These are phyloP conservation scores for Drosophila saltans DNA, from an alignment of 1,140 invertebrate genomes.

Conservation along the genomic window DNA sequence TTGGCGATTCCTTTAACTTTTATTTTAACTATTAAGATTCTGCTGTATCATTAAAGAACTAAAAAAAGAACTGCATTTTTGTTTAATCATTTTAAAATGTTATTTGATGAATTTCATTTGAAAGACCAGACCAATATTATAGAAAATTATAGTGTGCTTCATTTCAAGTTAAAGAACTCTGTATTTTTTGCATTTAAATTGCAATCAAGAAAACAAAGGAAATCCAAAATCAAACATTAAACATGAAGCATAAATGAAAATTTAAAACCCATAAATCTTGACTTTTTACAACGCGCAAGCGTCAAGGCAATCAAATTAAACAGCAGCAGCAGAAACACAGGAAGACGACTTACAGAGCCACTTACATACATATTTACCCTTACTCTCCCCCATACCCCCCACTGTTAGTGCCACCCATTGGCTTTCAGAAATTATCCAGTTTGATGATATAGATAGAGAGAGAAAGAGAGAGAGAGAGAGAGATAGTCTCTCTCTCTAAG, in stretches of 20 bases:
- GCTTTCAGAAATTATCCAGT: background rate
- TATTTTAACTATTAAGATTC: no score
- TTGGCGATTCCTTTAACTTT: no score
- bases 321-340: slow-evolving; percentile 5
- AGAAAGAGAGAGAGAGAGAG: no score
- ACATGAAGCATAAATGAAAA: slow-evolving; percentile 12
- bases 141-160: no score
- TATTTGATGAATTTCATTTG: no score
- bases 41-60: no score
- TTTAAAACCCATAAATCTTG: slow-evolving; percentile 23
- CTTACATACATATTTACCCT: background rate
- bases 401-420: background rate
- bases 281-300: slow-evolving; percentile 13
- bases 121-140: no score
- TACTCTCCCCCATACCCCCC: no score
- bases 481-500: background rate
- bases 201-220: slow-evolving; percentile 14
- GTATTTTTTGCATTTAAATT: slow-evolving; percentile 4
- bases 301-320: slow-evolving; percentile 14
- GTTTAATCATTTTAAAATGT: no score
- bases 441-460: no score
- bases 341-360: background rate
- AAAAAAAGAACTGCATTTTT: no score
- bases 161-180: no score
- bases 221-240: background rate